Percentiles rank a stretch among this genome's conserved stretches.
Evolutionary conservation across 2,888 invertebrate species (phyloP).

Genomic region (Machimus rusticus): DNA sequence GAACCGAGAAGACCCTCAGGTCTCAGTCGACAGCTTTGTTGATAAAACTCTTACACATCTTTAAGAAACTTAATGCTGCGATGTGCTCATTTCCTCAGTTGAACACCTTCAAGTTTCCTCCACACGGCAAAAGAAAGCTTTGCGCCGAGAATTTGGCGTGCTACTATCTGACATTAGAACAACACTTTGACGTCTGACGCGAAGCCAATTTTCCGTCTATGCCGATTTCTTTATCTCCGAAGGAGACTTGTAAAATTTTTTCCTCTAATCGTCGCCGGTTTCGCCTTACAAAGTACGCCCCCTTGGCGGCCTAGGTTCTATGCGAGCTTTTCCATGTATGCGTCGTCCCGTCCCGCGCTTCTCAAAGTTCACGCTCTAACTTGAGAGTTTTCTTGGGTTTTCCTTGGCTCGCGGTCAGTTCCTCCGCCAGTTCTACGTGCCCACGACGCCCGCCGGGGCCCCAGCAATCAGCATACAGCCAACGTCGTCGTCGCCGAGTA

Average conservation of each 20-base stretch:
- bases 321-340: neutral
- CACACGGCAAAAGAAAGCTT: neutral
- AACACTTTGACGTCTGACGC: neutral
- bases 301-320: neutral
- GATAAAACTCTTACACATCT: neutral
- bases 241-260: neutral
- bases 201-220: neutral
- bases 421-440: neutral
- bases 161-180: neutral
- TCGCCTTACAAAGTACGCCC: neutral
- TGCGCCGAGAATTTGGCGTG: neutral
- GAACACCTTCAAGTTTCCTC: neutral
- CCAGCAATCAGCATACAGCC: neutral
- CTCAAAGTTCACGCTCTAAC: neutral
- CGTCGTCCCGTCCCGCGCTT: neutral
- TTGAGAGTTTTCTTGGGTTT: constrained; percentile 7
- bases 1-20: neutral
- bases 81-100: neutral
- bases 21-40: neutral
- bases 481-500: neutral
- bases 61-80: neutral
- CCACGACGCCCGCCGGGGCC: neutral
- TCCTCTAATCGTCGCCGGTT: neutral
- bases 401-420: neutral
- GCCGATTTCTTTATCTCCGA: neutral